Percentiles rank a stretch among this genome's conserved stretches.
These are phyloP conservation scores for Microtus pennsylvanicus DNA, from an alignment of 2,113 vertebrate genomes.

Conservation along the genomic window DNA sequence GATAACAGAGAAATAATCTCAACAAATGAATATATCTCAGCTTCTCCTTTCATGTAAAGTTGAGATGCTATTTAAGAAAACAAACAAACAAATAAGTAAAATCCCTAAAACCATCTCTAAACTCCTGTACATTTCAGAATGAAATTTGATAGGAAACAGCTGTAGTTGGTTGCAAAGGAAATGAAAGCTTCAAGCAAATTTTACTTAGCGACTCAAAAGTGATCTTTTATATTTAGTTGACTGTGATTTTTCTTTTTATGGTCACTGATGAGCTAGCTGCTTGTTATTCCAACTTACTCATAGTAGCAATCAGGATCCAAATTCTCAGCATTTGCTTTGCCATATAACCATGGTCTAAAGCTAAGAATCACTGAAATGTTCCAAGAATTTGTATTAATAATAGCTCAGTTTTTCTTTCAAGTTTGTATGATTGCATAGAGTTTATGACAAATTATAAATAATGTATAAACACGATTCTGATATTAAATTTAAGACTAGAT, in stretches of 20 bases:
- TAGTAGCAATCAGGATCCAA: neutral
- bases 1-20: neutral
- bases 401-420: neutral
- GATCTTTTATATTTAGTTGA: neutral
- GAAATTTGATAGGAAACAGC: neutral
- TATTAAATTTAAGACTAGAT: neutral
- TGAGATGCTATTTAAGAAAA: neutral
- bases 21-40: neutral
- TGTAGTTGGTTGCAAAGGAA: neutral
- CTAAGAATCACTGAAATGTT: neutral
- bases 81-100: neutral
- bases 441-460: neutral
- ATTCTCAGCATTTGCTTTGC: neutral
- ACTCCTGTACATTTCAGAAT: neutral
- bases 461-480: neutral
- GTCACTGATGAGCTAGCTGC: neutral
- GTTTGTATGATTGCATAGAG: neutral
- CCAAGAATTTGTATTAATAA: neutral
- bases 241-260: constrained; percentile 18
- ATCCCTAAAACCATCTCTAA: neutral
- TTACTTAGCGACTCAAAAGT: neutral
- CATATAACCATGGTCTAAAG: neutral
- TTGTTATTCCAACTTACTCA: neutral
- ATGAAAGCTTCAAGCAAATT: neutral
- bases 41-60: neutral